Conservation (phyloP, 2,797 vertebrate genomes). For the Meda fulgida region DNA sequence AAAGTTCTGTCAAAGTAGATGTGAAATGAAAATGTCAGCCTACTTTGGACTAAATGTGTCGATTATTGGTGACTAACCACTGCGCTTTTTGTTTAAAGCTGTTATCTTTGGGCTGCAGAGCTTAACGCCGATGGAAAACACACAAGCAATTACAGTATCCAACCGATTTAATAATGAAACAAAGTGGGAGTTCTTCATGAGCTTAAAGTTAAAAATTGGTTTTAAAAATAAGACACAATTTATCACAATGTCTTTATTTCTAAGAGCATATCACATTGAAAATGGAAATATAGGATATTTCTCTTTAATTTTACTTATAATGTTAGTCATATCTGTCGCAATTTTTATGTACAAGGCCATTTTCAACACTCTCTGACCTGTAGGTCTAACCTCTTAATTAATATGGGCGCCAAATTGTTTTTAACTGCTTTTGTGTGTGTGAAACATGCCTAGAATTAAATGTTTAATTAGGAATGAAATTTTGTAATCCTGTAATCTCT, state of each 20-base stretch:
- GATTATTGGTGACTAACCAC: conserved; percentile 40
- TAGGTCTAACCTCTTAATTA: neutral
- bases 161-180: conserved; percentile 45
- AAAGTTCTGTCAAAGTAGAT: conserved; percentile 18
- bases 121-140: conserved; percentile 29
- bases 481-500: neutral
- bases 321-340: neutral
- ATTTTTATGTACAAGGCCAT: neutral
- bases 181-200: conserved; percentile 9
- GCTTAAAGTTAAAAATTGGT: conserved; percentile 7
- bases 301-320: neutral
- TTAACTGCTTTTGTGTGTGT: neutral
- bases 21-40: conserved; percentile 33
- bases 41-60: conserved; percentile 27
- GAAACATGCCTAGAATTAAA: neutral
- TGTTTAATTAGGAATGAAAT: no score
- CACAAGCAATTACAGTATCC: conserved; percentile 22
- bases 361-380: no score
- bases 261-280: conserved; percentile 14
- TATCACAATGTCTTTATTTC: conserved; percentile 17
- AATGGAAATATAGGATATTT: neutral
- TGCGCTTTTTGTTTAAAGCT: conserved; percentile 38
- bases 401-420: neutral
- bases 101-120: conserved; percentile 40
- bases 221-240: conserved; percentile 4